Conservation (phyloP, 2,113 vertebrate genomes). For the Calonectris borealis region DNA sequence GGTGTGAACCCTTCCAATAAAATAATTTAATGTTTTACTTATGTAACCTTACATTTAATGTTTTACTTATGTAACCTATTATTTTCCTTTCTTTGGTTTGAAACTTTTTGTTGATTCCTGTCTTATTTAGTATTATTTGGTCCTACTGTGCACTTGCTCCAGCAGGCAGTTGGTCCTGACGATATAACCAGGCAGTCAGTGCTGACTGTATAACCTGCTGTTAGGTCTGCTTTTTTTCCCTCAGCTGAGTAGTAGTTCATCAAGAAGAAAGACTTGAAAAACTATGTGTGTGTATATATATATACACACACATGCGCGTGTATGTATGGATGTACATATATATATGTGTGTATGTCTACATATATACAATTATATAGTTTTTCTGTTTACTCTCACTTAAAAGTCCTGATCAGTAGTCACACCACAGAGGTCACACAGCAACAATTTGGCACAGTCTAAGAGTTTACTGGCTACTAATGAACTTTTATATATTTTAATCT, state of each 20-base stretch:
- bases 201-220: neutral
- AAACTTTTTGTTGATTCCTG: neutral
- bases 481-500: neutral
- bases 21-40: neutral
- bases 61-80: neutral
- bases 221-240: neutral
- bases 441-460: neutral
- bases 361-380: neutral
- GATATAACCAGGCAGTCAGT: neutral
- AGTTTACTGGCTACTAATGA: neutral
- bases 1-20: neutral
- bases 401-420: neutral
- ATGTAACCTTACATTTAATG: neutral
- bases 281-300: neutral
- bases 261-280: neutral
- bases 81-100: neutral
- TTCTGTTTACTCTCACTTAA: neutral
- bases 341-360: neutral
- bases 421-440: neutral
- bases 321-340: neutral
- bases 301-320: neutral
- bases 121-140: neutral
- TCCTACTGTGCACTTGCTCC: neutral
- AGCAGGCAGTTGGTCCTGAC: neutral
- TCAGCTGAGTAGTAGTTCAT: neutral